Evolutionary conservation across 1,140 invertebrate genomes (phyloP), one percentile per base, ranked within the genome.

Genomic region (Hycleus phaleratus): DNA sequence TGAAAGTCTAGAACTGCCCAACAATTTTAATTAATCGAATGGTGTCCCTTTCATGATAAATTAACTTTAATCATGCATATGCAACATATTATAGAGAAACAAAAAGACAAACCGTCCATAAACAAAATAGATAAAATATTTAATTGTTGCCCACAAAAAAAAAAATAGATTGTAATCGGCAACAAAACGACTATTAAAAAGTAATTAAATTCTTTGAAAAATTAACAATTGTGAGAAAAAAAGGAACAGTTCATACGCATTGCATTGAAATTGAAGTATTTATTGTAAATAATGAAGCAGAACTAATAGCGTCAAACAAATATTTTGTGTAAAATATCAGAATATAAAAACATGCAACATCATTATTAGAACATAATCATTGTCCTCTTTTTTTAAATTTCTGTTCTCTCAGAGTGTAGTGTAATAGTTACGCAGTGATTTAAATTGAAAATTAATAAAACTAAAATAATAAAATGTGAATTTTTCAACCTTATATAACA

Each of bases 21-120:
- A 5, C 0, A 32, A 32, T 32, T 32, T 5, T 46, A 49, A 57
- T 60, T 38, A 58, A 59, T 65, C 63, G 58, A 58, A 60, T 63
- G 63, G 63, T 65, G 61, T 44, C 58, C 63, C 63, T 58, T 53
- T 25, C 47, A 49, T 47, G 49, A 50, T 42, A 59, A 57, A 44
- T 50, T 11, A 46, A 56, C 26, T 58, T 32, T 32, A 32, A 26
- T 39, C 59, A 60, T 60, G 59, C 59, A 60, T 54, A 46, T 59
- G 51, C 50, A 55, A 43, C 46, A 59, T 56, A 46, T 38, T 40
- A 9, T 44, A 26, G 46, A 57, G 10, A 50, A 56, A 56, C 42
- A 39, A 46, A 38, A 40, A 51, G 43, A 44, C 38, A 56, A 18
- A 18, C 2, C 18, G 18, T 18, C 18, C 18, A 18, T 1, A 18